Evolutionary conservation across 2,888 invertebrate species (phyloP).

Genomic region (Acleris cristana): DNA sequence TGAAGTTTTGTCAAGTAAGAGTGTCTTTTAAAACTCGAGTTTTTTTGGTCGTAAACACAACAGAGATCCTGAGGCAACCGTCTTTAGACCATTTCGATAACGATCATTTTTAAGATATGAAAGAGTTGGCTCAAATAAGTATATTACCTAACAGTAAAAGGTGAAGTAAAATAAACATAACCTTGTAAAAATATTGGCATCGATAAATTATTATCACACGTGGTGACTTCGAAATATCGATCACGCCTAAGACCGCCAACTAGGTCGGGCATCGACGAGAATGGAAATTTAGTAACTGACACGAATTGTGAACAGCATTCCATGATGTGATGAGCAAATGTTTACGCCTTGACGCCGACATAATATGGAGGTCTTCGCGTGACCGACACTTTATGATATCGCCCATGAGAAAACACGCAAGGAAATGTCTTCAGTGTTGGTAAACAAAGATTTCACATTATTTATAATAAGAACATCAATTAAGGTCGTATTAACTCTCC

Average conservation of each 20-base stretch:
- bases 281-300: conserved; percentile 34
- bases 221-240: conserved; percentile 24
- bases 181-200: background rate
- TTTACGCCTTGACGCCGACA: background rate
- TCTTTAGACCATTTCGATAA: no score
- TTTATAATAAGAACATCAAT: background rate
- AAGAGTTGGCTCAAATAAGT: no score
- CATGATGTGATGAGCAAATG: conserved; percentile 19
- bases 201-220: background rate
- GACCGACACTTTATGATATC: conserved; percentile 8
- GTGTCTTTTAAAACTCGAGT: no score
- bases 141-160: no score
- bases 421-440: conserved; percentile 5
- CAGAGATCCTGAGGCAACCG: no score
- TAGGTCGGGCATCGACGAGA: conserved; percentile 25
- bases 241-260: conserved; percentile 23
- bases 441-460: conserved; percentile 17
- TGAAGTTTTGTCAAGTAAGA: no score
- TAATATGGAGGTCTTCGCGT: conserved; percentile 15
- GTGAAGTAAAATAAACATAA: no score
- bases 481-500: no score
- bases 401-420: conserved; percentile 19
- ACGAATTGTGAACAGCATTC: conserved; percentile 34
- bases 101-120: no score
- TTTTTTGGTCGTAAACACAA: no score